Evolutionary conservation across 2,797 vertebrate species (phyloP), one percentile per base, ranked within the genome.

Genomic region (Syngnathus rostellatus): DNA sequence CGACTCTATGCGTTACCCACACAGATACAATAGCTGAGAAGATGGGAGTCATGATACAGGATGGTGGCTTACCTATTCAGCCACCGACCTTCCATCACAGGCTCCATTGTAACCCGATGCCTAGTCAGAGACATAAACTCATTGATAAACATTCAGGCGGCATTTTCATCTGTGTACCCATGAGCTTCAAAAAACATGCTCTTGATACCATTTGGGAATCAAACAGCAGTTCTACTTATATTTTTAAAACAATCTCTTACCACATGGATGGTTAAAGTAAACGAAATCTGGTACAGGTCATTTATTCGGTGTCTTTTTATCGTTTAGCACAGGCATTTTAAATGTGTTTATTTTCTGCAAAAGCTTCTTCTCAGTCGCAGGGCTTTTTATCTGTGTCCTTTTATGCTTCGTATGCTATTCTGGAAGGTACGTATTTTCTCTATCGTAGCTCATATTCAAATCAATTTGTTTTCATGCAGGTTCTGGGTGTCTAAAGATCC

Each of bases 91-190:
- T 48, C 62, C 68, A 78, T 84, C 80, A 77, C 69, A 82, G 78
- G 70, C 82, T 75, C 50, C 51, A 78, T 86, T 85, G 87, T 78
- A 88, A 89, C 83, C 74, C 77, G 71, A 86, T 41, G 66, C 82
- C 67, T 72, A 61, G 62, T 67, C 75, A 73, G 75, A 63, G 69
- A 67, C 75, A 68, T 70, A 72, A 76, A 83, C 65, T 66, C 77
- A 70, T 79, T 81, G 74, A 69, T 63, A 1, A 16, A 80, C 73
- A 76, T 66, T 62, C 37, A 62, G 71, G 78, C 75, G 55, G 72
- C 65, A 62, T 66, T 19, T 39, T 72, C 72, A 69, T 82, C 84
- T 70, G 74, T 70, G 77, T 64, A 25, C 8, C 0, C 58, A 53
- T 53, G 63, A 65, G 63, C 50, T 63, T n/a, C 53, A 67, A 67